phyloP scores from a whole-genome alignment of 2,888 invertebrate species.

The Caenorhabditis doughertyi region DNA sequence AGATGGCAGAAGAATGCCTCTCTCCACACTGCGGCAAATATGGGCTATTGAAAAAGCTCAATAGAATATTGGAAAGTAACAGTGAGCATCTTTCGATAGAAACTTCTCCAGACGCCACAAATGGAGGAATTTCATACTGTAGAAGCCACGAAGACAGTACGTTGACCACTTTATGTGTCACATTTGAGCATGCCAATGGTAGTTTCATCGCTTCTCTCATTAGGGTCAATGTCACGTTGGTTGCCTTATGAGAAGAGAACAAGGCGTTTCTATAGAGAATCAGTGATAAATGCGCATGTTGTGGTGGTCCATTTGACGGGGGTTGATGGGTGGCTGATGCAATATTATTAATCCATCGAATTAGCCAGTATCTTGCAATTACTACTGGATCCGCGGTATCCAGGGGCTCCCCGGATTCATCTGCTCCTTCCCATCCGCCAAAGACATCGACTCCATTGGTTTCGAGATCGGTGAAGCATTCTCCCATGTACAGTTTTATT shows the following conservation, averaged over 20 bases:
- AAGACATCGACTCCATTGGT: slow-evolving; percentile 79
- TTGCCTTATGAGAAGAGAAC: slow-evolving; percentile 76
- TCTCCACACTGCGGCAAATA: slow-evolving; percentile 78
- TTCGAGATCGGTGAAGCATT: slow-evolving; percentile 74
- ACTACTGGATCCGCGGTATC: slow-evolving; percentile 82
- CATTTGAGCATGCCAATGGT: slow-evolving; percentile 80
- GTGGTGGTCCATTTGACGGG: slow-evolving; percentile 12
- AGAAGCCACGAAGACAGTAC: slow-evolving; percentile 77
- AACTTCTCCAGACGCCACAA: slow-evolving; percentile 76
- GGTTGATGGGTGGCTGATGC: slow-evolving; percentile 72
- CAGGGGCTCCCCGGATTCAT: slow-evolving; percentile 70
- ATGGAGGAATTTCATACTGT: slow-evolving; percentile 80
- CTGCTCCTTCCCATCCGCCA: slow-evolving; percentile 81
- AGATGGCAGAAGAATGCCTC: slow-evolving; percentile 74
- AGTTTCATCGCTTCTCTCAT: slow-evolving; percentile 81
- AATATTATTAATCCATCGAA: slow-evolving; percentile 81
- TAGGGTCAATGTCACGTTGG: slow-evolving; percentile 79
- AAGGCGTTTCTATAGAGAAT: slow-evolving; percentile 75
- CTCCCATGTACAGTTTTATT: slow-evolving; percentile 70
- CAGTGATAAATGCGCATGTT: slow-evolving; percentile 71
- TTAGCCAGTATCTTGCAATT: slow-evolving; percentile 81
- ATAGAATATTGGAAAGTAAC: slow-evolving; percentile 77
- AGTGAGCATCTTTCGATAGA: slow-evolving; percentile 75
- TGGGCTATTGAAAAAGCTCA: slow-evolving; percentile 80
- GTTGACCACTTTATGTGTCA: slow-evolving; percentile 80